Base-by-base conservation (phyloP, 2,888 invertebrate genomes). In the Spilarctia lutea region DNA sequence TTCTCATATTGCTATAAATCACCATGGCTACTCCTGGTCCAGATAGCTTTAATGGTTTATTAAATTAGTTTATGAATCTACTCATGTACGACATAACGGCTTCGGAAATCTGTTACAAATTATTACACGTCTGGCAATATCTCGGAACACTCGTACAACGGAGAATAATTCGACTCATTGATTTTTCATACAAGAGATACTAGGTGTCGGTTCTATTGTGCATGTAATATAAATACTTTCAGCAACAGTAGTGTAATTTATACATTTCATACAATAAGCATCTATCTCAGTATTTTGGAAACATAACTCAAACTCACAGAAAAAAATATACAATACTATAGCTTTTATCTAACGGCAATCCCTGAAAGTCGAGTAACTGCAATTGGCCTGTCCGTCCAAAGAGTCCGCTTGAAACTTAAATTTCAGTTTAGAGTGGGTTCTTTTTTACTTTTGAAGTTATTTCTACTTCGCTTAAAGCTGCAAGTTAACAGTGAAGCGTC, bases 1-100 rank as follows among this genome's bases (percentile, higher is more conserved):
- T 94, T 95, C 94, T 94, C 94, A 94, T 94, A 94, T 95, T 94
- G 92, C 94, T 93, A 96, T 95, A 95, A 95, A 95, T 95, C 95
- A 95, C 90, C 88, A 93, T 92, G 91, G 92, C 90, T 91, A 92
- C 92, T 92, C 92, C 93, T 94, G 95, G 93, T 93, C 93, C 94
- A 94, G 95, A 95, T 94, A 94, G 95, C 94, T 94, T 92, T 95
- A 95, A 96, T 94, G 95, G 93, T 88, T 95, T 95, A 95, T 94
- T 95, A 94, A 95, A 94, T 95, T 91, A 91, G 91, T 92, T 92
- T 92, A 89, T 88, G 87, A 80, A 81, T 78, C 73, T 78, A 80
- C 77, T 76, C 81, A 70, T 82, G 69, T 78, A 75, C 65, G 68
- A 27, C 74, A 60, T 71, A 70, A 74, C 65, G 63, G 48, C 45